These are phyloP conservation scores for Huso huso DNA, from an alignment of 2,797 vertebrate genomes.

Conservation along the genomic window DNA sequence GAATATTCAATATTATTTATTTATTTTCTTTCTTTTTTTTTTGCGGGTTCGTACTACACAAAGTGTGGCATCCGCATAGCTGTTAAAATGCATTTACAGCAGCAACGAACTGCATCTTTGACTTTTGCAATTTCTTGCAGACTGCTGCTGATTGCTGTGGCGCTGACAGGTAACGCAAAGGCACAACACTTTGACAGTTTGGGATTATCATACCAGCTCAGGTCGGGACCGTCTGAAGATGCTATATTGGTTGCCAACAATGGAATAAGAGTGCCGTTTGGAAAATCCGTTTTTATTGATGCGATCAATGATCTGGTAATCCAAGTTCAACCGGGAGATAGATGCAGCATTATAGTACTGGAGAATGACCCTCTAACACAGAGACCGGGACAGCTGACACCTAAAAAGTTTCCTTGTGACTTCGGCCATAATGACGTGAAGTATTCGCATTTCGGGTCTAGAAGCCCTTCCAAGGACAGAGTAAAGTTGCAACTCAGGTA, in stretches of 20 bases:
- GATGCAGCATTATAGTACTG: slow-evolving; percentile 80
- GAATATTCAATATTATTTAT: slow-evolving; percentile 17
- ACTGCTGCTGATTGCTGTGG: slow-evolving; percentile 40
- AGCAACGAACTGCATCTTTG: slow-evolving; percentile 20
- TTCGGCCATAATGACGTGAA: slow-evolving; percentile 81
- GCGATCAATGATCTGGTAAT: slow-evolving; percentile 82
- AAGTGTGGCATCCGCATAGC: slow-evolving; percentile 40
- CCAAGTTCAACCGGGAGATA: slow-evolving; percentile 87
- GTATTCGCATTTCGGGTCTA: slow-evolving; percentile 86
- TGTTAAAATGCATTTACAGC: slow-evolving; percentile 38
- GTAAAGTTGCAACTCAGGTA: slow-evolving; percentile 88
- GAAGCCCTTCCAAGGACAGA: slow-evolving; percentile 82
- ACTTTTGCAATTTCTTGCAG: slow-evolving; percentile 34
- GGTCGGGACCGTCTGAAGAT: slow-evolving; percentile 63
- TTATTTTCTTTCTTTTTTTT: slow-evolving; percentile 28
- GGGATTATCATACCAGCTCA: slow-evolving; percentile 58
- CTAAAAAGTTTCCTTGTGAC: slow-evolving; percentile 86
- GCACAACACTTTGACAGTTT: slow-evolving; percentile 53
- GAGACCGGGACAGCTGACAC: slow-evolving; percentile 76
- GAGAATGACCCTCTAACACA: slow-evolving; percentile 83
- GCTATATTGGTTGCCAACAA: slow-evolving; percentile 80
- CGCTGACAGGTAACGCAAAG: slow-evolving; percentile 48
- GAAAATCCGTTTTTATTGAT: slow-evolving; percentile 81
- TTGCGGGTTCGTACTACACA: slow-evolving; percentile 24
- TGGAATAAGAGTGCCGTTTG: slow-evolving; percentile 84